Conservation (phyloP, 92 coral and sea anemone genomes). For the Palythoa caribaeorum region DNA sequence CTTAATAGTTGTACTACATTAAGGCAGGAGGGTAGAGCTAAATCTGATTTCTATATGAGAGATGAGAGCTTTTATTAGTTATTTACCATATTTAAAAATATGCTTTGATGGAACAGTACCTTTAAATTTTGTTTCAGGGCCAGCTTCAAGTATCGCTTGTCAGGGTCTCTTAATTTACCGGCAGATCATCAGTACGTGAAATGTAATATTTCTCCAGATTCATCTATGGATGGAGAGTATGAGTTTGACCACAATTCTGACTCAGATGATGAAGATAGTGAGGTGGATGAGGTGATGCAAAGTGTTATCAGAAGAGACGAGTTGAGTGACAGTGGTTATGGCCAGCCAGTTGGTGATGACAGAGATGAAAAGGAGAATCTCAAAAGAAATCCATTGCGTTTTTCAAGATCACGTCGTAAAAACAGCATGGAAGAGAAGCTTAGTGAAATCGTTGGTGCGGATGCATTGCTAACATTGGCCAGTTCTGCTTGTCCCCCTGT, state of each 20-base stretch:
- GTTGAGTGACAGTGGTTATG: constrained; percentile 95
- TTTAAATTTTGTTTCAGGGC: not conserved
- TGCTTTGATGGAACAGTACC: not conserved
- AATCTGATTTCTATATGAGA: too few relatives aligned
- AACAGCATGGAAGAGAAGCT: constrained; percentile 79
- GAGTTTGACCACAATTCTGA: constrained; percentile 97
- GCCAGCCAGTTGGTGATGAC: constrained; percentile 85
- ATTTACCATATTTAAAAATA: not conserved
- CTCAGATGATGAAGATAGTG: constrained; percentile 91
- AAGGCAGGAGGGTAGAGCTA: too few relatives aligned
- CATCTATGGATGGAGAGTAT: constrained; percentile 96
- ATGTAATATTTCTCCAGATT: constrained; percentile 85
- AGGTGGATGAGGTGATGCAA: constrained; percentile 91
- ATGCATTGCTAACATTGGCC: constrained; percentile 92
- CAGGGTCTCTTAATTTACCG: constrained; percentile 75
- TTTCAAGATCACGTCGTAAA: constrained; percentile 55
- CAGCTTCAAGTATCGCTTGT: constrained; percentile 54
- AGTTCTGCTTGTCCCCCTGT: constrained; percentile 85
- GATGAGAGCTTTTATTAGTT: too few relatives aligned
- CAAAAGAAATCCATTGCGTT: constrained; percentile 25
- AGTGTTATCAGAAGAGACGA: constrained; percentile 85
- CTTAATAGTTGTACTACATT: not conserved
- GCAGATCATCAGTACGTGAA: constrained; percentile 65
- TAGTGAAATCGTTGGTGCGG: constrained; percentile 95
- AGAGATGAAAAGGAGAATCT: constrained; percentile 62